Evolutionary conservation across 2,113 vertebrate genomes (phyloP).

Genomic region (Oryzias javanicus): DNA sequence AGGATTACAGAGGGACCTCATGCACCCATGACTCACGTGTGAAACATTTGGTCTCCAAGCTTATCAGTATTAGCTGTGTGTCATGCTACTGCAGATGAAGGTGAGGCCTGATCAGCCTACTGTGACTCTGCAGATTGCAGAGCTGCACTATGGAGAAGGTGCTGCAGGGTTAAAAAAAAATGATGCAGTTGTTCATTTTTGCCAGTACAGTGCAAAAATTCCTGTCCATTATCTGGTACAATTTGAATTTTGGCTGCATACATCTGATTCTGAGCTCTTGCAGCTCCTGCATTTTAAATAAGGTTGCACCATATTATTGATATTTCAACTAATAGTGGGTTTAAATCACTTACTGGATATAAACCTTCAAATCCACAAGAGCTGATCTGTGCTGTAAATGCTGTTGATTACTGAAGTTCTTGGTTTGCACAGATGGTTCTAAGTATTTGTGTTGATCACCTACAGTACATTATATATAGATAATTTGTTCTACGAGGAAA

Average conservation of each 20-base stretch:
- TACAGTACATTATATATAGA: not conserved
- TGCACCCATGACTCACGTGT: slow-evolving; percentile 34
- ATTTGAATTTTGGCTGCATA: too few species aligned
- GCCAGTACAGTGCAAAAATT: too few species aligned
- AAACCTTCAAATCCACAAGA: too few species aligned
- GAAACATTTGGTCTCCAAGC: slow-evolving; percentile 23
- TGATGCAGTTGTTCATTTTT: too few species aligned
- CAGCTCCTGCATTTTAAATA: too few species aligned
- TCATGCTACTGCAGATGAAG: slow-evolving; percentile 42
- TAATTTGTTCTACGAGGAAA: not conserved
- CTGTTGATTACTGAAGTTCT: not conserved
- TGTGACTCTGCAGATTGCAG: slow-evolving; percentile 58
- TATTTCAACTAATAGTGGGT: too few species aligned
- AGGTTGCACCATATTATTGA: too few species aligned
- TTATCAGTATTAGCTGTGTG: slow-evolving; percentile 39
- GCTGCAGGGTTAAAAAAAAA: too few species aligned
- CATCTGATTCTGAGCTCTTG: too few species aligned
- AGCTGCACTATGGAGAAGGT: slow-evolving; percentile 7
- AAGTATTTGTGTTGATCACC: not conserved
- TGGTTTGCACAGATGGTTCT: not conserved
- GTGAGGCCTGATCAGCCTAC: slow-evolving; percentile 30
- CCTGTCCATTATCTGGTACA: too few species aligned
- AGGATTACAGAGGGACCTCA: slow-evolving; percentile 22
- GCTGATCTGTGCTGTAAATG: too few species aligned
- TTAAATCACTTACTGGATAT: too few species aligned